phyloP scores from a whole-genome alignment of 2,797 vertebrate genomes.

The Lycodopsis pacificus region DNA sequence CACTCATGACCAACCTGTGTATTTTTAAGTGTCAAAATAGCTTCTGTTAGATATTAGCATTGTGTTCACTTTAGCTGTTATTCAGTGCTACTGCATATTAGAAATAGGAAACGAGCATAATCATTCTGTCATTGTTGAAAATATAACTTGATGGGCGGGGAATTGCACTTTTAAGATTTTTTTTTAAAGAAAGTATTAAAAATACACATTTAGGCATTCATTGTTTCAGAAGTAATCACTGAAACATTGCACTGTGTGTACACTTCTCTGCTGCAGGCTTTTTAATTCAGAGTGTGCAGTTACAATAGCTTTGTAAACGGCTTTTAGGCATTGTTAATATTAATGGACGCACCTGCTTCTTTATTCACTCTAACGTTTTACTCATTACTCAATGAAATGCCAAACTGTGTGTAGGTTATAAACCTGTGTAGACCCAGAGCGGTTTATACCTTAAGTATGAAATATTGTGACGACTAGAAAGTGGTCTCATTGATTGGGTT shows the following conservation, averaged over 20 bases:
- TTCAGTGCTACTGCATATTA: neutral
- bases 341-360: neutral
- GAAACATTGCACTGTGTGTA: neutral
- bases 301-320: neutral
- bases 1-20: neutral
- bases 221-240: neutral
- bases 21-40: neutral
- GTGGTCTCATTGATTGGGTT: neutral
- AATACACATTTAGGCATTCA: neutral
- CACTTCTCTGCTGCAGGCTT: neutral
- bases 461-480: slow-evolving; percentile 9
- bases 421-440: neutral
- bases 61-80: neutral
- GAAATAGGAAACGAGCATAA: neutral
- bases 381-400: slow-evolving; percentile 4
- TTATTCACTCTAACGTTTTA: slow-evolving; percentile 4
- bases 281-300: neutral
- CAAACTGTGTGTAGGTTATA: slow-evolving; percentile 12
- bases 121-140: slow-evolving; percentile 38
- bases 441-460: neutral
- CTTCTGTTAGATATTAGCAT: slow-evolving; percentile 6
- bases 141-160: neutral
- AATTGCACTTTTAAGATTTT: neutral
- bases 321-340: neutral
- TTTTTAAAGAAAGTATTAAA: no score